Evolutionary conservation across 2,797 vertebrate species (phyloP).

Genomic region (Tarsius wallacei): DNA sequence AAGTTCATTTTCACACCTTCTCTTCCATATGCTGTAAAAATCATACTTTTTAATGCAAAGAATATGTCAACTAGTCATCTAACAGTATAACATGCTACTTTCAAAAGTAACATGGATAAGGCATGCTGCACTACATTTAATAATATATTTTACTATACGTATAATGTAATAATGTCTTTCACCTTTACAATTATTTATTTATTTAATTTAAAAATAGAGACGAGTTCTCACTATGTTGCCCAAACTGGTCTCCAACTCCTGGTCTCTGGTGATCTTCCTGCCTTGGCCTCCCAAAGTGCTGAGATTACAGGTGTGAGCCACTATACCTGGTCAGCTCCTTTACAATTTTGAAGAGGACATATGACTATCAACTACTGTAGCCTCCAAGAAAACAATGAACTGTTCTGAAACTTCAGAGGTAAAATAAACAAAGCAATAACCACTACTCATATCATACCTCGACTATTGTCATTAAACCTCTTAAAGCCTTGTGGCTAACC

Average conservation of each 20-base stretch:
- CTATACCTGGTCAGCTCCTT: constrained; percentile 8
- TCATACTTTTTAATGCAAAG: constrained; percentile 89
- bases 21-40: constrained; percentile 96
- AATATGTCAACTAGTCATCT: constrained; percentile 84
- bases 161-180: background rate
- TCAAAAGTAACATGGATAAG: constrained; percentile 72
- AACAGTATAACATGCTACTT: constrained; percentile 85
- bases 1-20: constrained; percentile 99
- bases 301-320: too few relatives aligned
- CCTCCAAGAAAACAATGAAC: constrained; percentile 62
- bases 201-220: too few relatives aligned
- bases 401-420: constrained; percentile 56
- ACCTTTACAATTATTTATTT: constrained; percentile 46
- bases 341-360: constrained; percentile 32
- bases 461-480: constrained; percentile 59
- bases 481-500: background rate
- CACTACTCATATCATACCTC: constrained; percentile 1
- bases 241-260: too few relatives aligned
- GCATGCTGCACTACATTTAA: constrained; percentile 49
- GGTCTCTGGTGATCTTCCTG: too few relatives aligned
- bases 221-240: too few relatives aligned
- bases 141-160: constrained; percentile 65
- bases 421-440: constrained; percentile 43
- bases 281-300: too few relatives aligned
- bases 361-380: constrained; percentile 20